Percentiles rank a stretch among this genome's conserved stretches.
Evolutionary conservation across 2,113 vertebrate genomes (phyloP).

Genomic region (Hippocampus abdominalis): DNA sequence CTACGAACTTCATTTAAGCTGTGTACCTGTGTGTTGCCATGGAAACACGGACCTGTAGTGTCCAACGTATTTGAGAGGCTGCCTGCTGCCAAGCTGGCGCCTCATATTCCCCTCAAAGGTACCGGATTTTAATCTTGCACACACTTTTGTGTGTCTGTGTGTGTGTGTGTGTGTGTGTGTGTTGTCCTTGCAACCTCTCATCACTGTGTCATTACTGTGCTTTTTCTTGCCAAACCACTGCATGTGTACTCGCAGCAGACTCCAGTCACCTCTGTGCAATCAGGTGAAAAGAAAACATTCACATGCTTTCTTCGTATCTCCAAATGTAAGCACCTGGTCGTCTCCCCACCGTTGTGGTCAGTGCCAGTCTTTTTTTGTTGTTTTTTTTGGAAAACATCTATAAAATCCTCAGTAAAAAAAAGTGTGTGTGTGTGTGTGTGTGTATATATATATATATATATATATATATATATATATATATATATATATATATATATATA

Average conservation of each 20-base stretch:
- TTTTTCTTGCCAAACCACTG: slow-evolving; percentile 30
- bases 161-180: slow-evolving; percentile 24
- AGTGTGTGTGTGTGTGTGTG: too few species aligned
- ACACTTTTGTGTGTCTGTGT: not conserved
- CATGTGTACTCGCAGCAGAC: slow-evolving; percentile 33
- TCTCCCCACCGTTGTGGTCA: slow-evolving; percentile 39
- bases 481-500: not conserved
- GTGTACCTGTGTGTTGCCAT: slow-evolving; percentile 20
- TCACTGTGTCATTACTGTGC: slow-evolving; percentile 5
- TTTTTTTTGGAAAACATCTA: slow-evolving; percentile 40
- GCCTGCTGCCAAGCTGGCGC: slow-evolving; percentile 42
- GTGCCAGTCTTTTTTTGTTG: slow-evolving; percentile 62
- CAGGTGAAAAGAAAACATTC: slow-evolving; percentile 11
- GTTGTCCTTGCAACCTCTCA: slow-evolving; percentile 15
- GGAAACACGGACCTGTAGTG: slow-evolving; percentile 12
- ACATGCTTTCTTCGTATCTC: slow-evolving; percentile 38
- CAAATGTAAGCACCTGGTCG: slow-evolving; percentile 27
- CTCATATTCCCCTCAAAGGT: slow-evolving; percentile 49
- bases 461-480: slow-evolving; percentile 31
- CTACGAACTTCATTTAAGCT: slow-evolving; percentile 27
- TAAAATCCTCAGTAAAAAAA: slow-evolving; percentile 24
- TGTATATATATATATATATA: slow-evolving; percentile 19
- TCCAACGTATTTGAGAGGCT: slow-evolving; percentile 37
- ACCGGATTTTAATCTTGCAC: slow-evolving; percentile 41
- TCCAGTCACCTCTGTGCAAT: slow-evolving; percentile 10